Conservation (phyloP, 2,113 vertebrate genomes). For the Serilophus lunatus region DNA sequence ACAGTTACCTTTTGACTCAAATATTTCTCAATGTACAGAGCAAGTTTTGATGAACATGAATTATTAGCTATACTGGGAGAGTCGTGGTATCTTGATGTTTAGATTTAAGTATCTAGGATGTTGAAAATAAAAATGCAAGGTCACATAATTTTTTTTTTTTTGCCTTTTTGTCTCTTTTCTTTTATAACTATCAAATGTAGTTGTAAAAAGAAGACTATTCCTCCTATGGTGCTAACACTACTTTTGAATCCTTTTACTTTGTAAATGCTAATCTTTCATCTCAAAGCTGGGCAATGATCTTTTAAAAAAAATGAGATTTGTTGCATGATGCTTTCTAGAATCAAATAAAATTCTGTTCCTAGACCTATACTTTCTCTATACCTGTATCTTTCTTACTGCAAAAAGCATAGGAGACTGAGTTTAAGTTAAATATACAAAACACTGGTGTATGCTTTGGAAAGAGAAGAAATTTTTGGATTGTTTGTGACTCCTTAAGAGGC, state of each 20-base stretch:
- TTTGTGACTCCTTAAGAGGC: not conserved
- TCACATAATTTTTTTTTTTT: not conserved
- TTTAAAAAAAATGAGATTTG: not conserved
- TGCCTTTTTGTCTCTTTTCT: not conserved
- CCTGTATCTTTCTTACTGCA: slow-evolving; percentile 2
- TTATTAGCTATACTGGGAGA: not conserved
- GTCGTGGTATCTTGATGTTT: not conserved
- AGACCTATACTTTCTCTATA: not conserved
- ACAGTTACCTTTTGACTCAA: not conserved
- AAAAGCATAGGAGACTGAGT: not conserved
- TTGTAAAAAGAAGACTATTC: not conserved
- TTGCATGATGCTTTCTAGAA: slow-evolving; percentile 13
- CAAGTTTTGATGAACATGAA: not conserved
- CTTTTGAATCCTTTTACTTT: not conserved
- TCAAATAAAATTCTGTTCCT: slow-evolving; percentile 37
- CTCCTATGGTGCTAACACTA: not conserved
- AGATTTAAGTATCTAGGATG: not conserved
- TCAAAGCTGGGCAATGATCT: not conserved
- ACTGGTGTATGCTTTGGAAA: not conserved
- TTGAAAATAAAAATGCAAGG: not conserved
- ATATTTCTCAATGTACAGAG: not conserved
- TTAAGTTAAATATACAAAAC: not conserved
- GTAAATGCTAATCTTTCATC: slow-evolving; percentile 1
- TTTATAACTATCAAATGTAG: not conserved
- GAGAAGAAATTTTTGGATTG: not conserved